Conservation (phyloP, 2,888 invertebrate genomes). For the Apamea anceps region DNA sequence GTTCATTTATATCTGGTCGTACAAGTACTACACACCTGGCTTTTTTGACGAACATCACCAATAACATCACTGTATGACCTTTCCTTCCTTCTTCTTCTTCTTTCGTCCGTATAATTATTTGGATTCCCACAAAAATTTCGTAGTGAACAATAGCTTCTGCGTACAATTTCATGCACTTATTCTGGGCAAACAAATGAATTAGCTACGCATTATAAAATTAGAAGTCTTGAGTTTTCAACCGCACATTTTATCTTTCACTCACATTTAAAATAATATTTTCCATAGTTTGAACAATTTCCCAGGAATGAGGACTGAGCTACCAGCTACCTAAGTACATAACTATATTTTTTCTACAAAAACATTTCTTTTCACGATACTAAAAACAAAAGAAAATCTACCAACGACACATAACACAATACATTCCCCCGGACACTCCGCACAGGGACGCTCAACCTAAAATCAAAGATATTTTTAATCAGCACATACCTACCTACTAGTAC, state of each 20-base stretch:
- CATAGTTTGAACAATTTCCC: neutral
- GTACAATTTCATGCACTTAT: neutral
- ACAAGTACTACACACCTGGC: neutral
- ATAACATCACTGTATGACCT: neutral
- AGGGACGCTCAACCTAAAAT: constrained; percentile 32
- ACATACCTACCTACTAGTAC: constrained; percentile 50
- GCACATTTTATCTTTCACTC: neutral
- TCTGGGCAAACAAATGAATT: neutral
- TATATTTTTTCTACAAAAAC: neutral
- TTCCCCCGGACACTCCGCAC: neutral
- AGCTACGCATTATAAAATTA: neutral
- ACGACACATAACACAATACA: neutral
- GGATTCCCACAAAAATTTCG: too few species aligned
- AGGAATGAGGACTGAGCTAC: neutral
- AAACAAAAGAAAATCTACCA: neutral
- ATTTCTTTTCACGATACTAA: neutral
- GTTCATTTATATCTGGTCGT: neutral
- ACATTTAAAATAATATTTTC: neutral
- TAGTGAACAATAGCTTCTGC: neutral
- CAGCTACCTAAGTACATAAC: neutral
- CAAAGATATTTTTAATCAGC: constrained; percentile 64
- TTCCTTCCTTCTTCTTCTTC: too few species aligned
- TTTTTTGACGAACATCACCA: neutral
- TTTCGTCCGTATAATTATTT: neutral
- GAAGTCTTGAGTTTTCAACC: neutral